Conservation (phyloP, 2,888 invertebrate species). For the Apamea epomidion region DNA sequence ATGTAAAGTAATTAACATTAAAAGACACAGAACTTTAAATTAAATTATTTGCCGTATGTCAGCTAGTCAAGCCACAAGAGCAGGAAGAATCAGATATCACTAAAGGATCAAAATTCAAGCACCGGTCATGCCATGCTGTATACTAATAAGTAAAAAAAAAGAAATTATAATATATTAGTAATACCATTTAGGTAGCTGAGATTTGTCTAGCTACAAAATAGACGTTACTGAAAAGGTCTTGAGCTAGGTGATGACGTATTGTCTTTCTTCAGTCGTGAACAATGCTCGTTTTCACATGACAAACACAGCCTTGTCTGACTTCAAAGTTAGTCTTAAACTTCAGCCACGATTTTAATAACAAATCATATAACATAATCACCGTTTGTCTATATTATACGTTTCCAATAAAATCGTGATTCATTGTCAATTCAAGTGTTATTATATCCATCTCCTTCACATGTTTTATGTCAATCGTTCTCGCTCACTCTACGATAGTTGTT, state of each 20-base stretch:
- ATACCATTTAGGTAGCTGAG: not conserved
- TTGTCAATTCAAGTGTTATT: constrained; percentile 82
- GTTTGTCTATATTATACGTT: constrained; percentile 67
- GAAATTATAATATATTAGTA: not conserved
- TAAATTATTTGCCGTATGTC: too few relatives aligned
- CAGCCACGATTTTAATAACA: constrained; percentile 36
- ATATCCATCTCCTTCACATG: constrained; percentile 67
- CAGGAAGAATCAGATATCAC: not conserved
- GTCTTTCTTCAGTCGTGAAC: constrained; percentile 42
- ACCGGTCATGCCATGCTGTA: not conserved
- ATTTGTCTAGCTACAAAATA: not conserved
- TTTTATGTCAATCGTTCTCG: constrained; percentile 70
- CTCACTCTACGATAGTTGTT: constrained; percentile 71
- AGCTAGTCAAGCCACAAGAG: not conserved
- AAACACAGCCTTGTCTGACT: constrained; percentile 52
- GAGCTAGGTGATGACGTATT: constrained; percentile 28
- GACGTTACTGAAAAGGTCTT: constrained; percentile 29
- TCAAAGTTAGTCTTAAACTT: constrained; percentile 38
- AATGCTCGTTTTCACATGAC: constrained; percentile 52
- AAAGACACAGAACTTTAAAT: too few relatives aligned
- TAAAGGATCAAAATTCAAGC: not conserved
- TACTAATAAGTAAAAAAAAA: not conserved
- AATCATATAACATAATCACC: constrained; percentile 54
- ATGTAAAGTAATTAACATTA: too few relatives aligned
- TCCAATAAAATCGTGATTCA: constrained; percentile 77